phyloP scores from a whole-genome alignment of 2,113 vertebrate species.

The Climacteris rufus region DNA sequence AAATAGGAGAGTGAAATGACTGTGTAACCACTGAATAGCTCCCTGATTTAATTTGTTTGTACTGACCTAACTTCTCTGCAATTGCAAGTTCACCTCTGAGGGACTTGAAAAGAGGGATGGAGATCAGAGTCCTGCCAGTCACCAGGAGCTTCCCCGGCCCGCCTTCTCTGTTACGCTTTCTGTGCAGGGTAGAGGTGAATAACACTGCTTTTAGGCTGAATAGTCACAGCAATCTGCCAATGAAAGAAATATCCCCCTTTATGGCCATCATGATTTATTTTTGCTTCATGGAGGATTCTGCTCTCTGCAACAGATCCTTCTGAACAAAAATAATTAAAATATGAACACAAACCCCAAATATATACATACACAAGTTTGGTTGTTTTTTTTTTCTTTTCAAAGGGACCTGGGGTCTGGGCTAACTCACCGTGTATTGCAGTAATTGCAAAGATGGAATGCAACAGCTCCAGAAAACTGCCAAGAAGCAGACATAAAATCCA shows the following conservation, averaged over 20 bases:
- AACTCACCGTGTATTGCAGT: background rate
- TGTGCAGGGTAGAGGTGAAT: background rate
- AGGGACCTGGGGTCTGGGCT: background rate
- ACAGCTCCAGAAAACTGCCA: slow-evolving; percentile 21
- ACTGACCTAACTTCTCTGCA: slow-evolving; percentile 12
- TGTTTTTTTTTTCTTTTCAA: background rate
- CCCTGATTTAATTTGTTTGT: slow-evolving; percentile 43
- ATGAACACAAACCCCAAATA: background rate
- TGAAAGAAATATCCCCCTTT: background rate
- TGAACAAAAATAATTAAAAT: background rate
- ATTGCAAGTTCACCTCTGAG: background rate
- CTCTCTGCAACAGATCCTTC: background rate
- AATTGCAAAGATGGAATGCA: slow-evolving; percentile 45
- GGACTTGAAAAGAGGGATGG: background rate
- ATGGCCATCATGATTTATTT: accelerated
- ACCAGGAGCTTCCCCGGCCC: background rate
- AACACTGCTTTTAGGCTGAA: background rate
- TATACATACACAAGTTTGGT: background rate
- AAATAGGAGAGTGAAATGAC: slow-evolving; percentile 42
- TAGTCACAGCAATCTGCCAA: background rate
- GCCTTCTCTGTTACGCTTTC: background rate
- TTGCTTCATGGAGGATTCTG: background rate
- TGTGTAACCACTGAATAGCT: slow-evolving; percentile 26
- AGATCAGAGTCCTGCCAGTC: background rate
- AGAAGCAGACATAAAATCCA: background rate